Percentiles rank a stretch among this genome's conserved stretches.
Conservation (phyloP, 2,797 vertebrate species). For the Petrocephalus sullivani region DNA sequence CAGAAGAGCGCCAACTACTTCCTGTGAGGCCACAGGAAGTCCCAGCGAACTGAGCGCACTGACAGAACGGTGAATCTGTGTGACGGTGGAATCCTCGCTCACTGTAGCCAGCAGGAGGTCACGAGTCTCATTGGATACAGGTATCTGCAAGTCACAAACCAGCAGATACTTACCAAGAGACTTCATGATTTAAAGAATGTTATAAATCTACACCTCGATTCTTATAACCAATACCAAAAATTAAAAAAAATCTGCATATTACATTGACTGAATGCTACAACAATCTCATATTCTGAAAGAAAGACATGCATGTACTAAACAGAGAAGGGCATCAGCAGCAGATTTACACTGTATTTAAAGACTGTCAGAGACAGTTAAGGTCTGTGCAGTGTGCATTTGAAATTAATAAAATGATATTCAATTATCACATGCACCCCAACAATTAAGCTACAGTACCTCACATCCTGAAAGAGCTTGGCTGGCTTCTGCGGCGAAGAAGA, state of each 20-base stretch:
- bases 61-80: conserved; percentile 86
- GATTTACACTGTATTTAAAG: not conserved
- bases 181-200: not conserved
- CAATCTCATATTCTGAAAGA: not conserved
- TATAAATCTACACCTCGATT: not conserved
- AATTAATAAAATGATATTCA: not conserved
- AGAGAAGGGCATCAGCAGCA: not conserved
- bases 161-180: not conserved
- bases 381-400: not conserved
- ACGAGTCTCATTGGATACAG: conserved; percentile 88
- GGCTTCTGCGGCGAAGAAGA: conserved; percentile 87
- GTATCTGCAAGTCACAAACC: conserved; percentile 61
- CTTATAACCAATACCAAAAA: not conserved
- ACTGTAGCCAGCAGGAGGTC: conserved; percentile 86
- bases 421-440: not conserved
- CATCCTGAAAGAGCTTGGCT: conserved; percentile 80
- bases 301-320: not conserved
- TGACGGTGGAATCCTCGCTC: conserved; percentile 85
- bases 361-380: not conserved
- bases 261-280: not conserved
- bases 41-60: conserved; percentile 81
- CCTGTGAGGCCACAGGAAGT: conserved; percentile 85
- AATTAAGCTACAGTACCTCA: conserved; percentile 67
- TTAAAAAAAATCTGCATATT: not conserved
- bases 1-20: conserved; percentile 79